Conservation (phyloP, 2,888 invertebrate genomes). For the Amiota mariae region DNA sequence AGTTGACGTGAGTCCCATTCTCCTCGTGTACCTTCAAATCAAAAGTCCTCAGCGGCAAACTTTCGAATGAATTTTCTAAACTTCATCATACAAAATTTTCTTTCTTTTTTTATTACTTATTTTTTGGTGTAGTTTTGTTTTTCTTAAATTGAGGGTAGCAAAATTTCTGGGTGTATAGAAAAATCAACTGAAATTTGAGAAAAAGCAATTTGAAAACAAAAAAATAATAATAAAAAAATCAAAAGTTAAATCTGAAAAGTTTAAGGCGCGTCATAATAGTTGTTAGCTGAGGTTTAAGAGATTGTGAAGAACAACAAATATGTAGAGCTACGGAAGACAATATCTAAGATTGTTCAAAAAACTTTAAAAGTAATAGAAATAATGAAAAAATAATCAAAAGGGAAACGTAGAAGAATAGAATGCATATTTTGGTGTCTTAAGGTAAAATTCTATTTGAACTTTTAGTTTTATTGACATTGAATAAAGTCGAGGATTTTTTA, state of each 20-base stretch:
- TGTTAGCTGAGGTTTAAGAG: constrained; percentile 11
- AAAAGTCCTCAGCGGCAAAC: background rate
- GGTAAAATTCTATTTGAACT: too few species aligned
- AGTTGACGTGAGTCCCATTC: background rate
- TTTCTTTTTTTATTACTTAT: too few species aligned
- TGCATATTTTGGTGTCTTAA: too few species aligned
- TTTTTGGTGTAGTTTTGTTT: too few species aligned
- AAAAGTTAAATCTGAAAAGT: constrained; percentile 19
- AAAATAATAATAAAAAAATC: too few species aligned
- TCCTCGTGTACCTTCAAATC: background rate
- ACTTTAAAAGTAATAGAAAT: too few species aligned
- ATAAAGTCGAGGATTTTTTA: too few species aligned
- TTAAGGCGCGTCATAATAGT: constrained; percentile 5
- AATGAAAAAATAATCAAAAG: too few species aligned
- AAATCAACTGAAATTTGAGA: background rate
- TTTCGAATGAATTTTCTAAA: constrained; percentile 17
- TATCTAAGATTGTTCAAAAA: background rate
- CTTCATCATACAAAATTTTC: background rate
- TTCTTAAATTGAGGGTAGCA: background rate
- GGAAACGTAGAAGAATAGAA: too few species aligned
- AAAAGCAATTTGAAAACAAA: too few species aligned
- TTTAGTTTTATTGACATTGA: too few species aligned
- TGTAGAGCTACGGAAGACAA: background rate
- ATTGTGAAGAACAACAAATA: too few species aligned
- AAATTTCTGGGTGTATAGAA: background rate